Evolutionary conservation across 1,140 invertebrate genomes (phyloP), one percentile per base, ranked within the genome.

Genomic region (Gerris buenoi): DNA sequence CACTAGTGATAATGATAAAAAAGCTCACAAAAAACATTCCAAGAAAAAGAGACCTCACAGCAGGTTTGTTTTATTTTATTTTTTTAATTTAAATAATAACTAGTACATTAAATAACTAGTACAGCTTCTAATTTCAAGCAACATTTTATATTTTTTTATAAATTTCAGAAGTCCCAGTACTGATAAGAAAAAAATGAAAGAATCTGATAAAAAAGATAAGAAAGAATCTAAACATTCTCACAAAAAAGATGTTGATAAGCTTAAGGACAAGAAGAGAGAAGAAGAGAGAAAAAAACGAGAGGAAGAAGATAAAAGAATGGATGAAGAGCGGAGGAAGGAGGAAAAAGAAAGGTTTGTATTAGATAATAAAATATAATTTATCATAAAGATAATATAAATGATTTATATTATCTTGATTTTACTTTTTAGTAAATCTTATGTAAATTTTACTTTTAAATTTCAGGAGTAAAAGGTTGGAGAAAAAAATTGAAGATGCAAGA

Each of bases 221-320:
- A 69, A 64, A 46, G 68, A 67, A 5, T 46, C 15, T 14, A 67
- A 27, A 63, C 28, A 56, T 5, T 59, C 64, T 14, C 26, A n/a
- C 25, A 59, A 25, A 25, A 67, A 57, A 58, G 67, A 56, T 28
- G 70, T 22, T 57, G 1, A 27, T 3, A 64, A 76, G 2, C 63
- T 68, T 1, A 76, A 75, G 67, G 76, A 78, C 27, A 77, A 75
- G 66, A 72, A 74, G 56, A 72, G 75, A 71, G 74, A 79, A 69
- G 25, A 69, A 1, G 72, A 76, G 23, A 74, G 71, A 68, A 71
- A 63, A 68, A 65, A 66, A 25, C 66, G 75, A 79, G 77, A 79
- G 76, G 77, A 81, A 69, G 77, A 82, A 68, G 66, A 46, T 70
- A 75, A 77, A 75, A 77, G 72, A 68, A 76, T 73, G 63, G 76